Percentiles rank a stretch among this genome's conserved stretches.
phyloP scores from a whole-genome alignment of 2,113 vertebrate species.

The Amblyornis subalaris region DNA sequence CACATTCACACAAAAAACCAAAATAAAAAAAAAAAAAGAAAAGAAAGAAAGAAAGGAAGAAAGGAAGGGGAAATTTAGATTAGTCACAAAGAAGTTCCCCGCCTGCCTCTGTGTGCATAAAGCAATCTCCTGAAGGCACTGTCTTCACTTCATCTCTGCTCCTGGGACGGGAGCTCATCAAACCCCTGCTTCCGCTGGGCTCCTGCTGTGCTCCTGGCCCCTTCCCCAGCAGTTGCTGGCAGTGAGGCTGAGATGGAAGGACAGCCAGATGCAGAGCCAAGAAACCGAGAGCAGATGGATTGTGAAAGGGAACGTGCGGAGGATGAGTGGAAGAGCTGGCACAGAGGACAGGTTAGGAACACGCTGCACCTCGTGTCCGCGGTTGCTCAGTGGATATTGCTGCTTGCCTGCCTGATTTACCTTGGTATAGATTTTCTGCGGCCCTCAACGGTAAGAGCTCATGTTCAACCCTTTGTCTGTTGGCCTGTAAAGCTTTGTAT shows the following conservation, averaged over 20 bases:
- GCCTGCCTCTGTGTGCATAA: constrained; percentile 70
- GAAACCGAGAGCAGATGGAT: neutral
- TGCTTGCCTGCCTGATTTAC: constrained; percentile 66
- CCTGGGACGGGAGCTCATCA: neutral
- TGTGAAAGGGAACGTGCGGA: neutral
- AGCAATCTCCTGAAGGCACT: constrained; percentile 50
- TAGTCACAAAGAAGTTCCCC: constrained; percentile 82
- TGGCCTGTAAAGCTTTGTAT: neutral
- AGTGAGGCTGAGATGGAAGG: neutral
- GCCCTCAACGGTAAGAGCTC: constrained; percentile 64
- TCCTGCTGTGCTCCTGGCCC: neutral
- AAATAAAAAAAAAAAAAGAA: neutral
- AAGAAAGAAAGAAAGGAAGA: constrained; percentile 40
- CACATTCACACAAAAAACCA: constrained; percentile 49
- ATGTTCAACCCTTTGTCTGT: neutral
- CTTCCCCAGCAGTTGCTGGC: neutral
- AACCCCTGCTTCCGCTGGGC: neutral
- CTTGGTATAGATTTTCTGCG: constrained; percentile 43
- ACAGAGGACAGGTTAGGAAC: constrained; percentile 31
- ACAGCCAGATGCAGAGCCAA: neutral
- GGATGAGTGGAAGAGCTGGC: neutral
- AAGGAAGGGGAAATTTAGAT: constrained; percentile 78
- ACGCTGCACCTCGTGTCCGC: constrained; percentile 44
- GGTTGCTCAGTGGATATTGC: constrained; percentile 48
- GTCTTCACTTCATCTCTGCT: constrained; percentile 42